Percentiles rank a stretch among this genome's conserved stretches.
phyloP scores from a whole-genome alignment of 2,113 vertebrate genomes.

The Scytalopus superciliaris region DNA sequence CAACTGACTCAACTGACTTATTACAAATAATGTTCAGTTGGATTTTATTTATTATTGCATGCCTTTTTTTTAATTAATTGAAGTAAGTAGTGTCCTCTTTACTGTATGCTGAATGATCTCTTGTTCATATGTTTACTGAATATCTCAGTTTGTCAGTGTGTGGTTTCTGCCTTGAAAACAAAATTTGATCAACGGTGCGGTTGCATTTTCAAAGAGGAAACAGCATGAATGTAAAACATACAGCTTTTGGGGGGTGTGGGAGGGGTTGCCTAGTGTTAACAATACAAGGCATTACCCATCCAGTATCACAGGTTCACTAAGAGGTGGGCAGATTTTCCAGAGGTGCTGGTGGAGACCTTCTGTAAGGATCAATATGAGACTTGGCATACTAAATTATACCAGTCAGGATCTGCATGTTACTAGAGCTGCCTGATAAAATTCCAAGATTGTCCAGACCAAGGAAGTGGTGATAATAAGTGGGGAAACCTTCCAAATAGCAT shows the following conservation, averaged over 20 bases:
- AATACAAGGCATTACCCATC: neutral
- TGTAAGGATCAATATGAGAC: neutral
- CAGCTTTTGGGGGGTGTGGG: neutral
- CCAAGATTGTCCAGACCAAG: neutral
- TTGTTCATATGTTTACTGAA: neutral
- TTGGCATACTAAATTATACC: neutral
- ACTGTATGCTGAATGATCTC: neutral
- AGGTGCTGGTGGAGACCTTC: neutral
- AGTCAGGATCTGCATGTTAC: neutral
- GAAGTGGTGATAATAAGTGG: neutral
- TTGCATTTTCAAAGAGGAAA: neutral
- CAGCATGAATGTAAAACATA: neutral
- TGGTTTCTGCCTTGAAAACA: neutral
- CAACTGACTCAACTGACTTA: neutral
- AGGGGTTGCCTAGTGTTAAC: neutral
- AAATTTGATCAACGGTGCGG: neutral
- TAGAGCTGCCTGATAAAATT: neutral
- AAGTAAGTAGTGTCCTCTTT: neutral
- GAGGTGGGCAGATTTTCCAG: neutral
- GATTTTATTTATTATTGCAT: neutral
- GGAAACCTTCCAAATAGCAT: neutral
- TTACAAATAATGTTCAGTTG: neutral
- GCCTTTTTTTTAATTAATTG: neutral
- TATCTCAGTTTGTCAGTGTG: neutral
- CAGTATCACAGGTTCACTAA: neutral